A percentile compares a stretch with the other conserved stretches of the same genome.
These are phyloP conservation scores for Sisor rabdophorus DNA, from an alignment of 2,113 vertebrate genomes.

Conservation along the genomic window DNA sequence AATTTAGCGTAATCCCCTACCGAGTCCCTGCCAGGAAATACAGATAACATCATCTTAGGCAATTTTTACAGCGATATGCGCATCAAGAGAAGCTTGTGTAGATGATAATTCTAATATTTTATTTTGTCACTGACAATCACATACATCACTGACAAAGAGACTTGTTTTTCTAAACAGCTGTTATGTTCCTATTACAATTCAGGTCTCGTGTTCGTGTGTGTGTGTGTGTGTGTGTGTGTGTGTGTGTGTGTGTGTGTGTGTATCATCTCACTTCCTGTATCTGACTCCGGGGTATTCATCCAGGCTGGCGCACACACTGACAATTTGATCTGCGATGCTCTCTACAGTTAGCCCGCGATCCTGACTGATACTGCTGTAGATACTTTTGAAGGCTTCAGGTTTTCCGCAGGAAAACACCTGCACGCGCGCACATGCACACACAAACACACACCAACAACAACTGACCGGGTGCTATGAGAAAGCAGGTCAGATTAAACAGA, in stretches of 20 bases:
- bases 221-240: background rate
- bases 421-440: background rate
- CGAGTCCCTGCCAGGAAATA: conserved; percentile 63
- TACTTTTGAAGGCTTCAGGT: conserved; percentile 82
- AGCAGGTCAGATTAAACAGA: background rate
- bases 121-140: no score
- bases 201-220: background rate
- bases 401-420: conserved; percentile 90
- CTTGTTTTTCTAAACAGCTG: no score
- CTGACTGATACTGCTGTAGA: conserved; percentile 80
- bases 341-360: conserved; percentile 76
- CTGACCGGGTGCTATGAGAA: background rate
- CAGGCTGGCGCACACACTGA: conserved; percentile 87
- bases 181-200: background rate
- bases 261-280: conserved; percentile 78
- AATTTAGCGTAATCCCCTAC: conserved; percentile 77
- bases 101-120: background rate
- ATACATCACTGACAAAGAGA: no score
- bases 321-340: conserved; percentile 84
- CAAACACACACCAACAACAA: background rate
- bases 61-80: background rate
- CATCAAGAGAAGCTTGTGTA: background rate
- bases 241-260: background rate
- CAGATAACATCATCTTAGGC: background rate
- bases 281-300: conserved; percentile 92